Conservation (phyloP, 1,140 invertebrate species). For the Ylistrum balloti region DNA sequence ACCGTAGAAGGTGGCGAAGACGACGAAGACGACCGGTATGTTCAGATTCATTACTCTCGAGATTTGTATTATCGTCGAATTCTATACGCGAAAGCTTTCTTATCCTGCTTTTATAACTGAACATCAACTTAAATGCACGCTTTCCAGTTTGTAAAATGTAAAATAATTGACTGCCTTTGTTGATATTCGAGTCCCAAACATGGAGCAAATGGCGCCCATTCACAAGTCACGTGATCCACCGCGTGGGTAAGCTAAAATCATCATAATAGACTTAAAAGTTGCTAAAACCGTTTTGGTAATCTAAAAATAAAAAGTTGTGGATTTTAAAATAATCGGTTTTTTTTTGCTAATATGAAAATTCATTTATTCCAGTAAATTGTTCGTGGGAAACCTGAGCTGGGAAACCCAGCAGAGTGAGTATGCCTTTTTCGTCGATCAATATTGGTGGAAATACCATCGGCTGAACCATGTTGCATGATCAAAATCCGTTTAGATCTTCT, state of each 20-base stretch:
- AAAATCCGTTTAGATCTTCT: too few relatives aligned
- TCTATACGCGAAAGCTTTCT: neutral
- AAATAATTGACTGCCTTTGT: neutral
- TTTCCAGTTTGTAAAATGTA: neutral
- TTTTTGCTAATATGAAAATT: too few relatives aligned
- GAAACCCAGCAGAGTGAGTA: slow-evolving; percentile 91
- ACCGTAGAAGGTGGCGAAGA: neutral
- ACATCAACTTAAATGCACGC: neutral
- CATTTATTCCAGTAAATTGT: slow-evolving; percentile 90
- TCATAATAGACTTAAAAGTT: neutral
- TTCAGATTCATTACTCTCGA: neutral
- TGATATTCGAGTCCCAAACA: neutral
- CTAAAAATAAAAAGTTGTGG: neutral
- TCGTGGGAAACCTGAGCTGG: slow-evolving; percentile 98
- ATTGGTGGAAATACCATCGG: too few relatives aligned
- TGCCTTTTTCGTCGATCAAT: too few relatives aligned
- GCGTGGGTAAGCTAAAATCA: slow-evolving; percentile 1
- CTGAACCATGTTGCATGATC: too few relatives aligned
- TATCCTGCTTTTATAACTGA: neutral
- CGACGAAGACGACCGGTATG: neutral
- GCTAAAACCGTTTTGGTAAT: neutral
- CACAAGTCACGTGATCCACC: neutral
- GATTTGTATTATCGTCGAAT: neutral
- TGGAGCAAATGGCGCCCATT: neutral
- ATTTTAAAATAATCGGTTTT: too few relatives aligned